Percentiles rank a stretch among this genome's conserved stretches.
phyloP scores from a whole-genome alignment of 1,140 invertebrate genomes.

The Aporrectodea caliginosa region DNA sequence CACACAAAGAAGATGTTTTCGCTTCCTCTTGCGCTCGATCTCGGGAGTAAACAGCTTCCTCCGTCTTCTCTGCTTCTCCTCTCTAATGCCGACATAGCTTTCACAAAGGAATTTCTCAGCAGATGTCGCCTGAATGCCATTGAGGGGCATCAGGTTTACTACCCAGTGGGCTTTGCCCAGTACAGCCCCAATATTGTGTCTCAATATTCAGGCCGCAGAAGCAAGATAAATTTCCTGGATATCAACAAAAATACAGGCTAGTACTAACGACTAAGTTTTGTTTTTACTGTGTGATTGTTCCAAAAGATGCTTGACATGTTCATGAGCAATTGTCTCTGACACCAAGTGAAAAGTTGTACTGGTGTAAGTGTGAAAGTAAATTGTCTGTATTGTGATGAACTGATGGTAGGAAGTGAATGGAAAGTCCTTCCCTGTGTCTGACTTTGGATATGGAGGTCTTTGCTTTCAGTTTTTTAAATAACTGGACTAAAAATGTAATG shows the following conservation, averaged over 20 bases:
- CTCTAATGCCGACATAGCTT: slow-evolving; percentile 63
- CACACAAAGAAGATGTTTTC: slow-evolving; percentile 56
- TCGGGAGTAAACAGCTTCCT: slow-evolving; percentile 56
- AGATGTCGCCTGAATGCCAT: slow-evolving; percentile 68
- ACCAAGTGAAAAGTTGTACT: too few species aligned
- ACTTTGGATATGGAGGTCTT: too few species aligned
- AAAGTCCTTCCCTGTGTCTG: too few species aligned
- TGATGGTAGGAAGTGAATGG: too few species aligned
- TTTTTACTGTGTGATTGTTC: neutral
- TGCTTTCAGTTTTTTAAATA: too few species aligned
- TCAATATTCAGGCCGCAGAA: neutral
- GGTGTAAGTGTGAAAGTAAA: too few species aligned
- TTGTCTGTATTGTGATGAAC: too few species aligned
- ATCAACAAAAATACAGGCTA: slow-evolving; percentile 24
- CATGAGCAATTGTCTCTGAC: too few species aligned
- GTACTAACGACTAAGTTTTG: neutral
- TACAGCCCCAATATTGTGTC: slow-evolving; percentile 67
- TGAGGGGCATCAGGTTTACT: slow-evolving; percentile 75
- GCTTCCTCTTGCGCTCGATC: slow-evolving; percentile 52
- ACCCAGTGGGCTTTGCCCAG: slow-evolving; percentile 95
- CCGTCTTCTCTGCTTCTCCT: slow-evolving; percentile 64
- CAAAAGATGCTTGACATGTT: too few species aligned
- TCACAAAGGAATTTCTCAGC: slow-evolving; percentile 48
- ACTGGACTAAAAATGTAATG: too few species aligned
- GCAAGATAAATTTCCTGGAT: neutral